Conservation (phyloP, 2,888 invertebrate species). For the Aleiodes alternator region DNA sequence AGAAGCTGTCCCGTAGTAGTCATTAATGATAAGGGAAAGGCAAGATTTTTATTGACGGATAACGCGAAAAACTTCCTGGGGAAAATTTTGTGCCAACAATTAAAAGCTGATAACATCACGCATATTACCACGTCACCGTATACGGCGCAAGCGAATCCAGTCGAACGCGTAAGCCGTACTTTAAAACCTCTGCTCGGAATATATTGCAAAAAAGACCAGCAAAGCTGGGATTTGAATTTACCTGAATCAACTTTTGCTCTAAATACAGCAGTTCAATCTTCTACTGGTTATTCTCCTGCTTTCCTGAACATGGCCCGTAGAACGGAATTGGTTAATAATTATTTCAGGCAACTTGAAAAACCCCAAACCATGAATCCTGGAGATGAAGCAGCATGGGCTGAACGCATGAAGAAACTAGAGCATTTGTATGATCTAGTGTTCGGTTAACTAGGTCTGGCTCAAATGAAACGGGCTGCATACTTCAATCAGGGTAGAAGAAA, state of each 20-base stretch:
- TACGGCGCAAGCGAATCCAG: constrained; percentile 2
- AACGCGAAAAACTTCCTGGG: neutral
- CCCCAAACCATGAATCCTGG: too few species aligned
- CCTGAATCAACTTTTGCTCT: too few species aligned
- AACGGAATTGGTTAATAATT: too few species aligned
- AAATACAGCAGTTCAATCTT: constrained; percentile 6
- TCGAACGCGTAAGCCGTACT: constrained; percentile 22
- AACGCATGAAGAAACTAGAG: neutral
- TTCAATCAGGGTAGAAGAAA: neutral
- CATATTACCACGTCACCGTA: too few species aligned
- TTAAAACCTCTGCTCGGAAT: neutral
- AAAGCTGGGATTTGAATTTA: neutral
- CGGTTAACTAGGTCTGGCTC: neutral
- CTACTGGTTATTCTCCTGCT: constrained; percentile 5
- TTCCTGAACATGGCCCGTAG: neutral
- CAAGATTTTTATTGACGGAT: neutral
- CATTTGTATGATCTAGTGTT: neutral
- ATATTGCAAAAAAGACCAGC: neutral
- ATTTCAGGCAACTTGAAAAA: too few species aligned
- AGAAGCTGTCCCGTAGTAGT: neutral
- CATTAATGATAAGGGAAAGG: neutral
- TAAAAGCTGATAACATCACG: neutral
- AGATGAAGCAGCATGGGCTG: too few species aligned
- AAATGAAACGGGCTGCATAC: neutral
- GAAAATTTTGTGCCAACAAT: neutral